Evolutionary conservation across 2,888 invertebrate species (phyloP).

Genomic region (Invenusta paracnida): DNA sequence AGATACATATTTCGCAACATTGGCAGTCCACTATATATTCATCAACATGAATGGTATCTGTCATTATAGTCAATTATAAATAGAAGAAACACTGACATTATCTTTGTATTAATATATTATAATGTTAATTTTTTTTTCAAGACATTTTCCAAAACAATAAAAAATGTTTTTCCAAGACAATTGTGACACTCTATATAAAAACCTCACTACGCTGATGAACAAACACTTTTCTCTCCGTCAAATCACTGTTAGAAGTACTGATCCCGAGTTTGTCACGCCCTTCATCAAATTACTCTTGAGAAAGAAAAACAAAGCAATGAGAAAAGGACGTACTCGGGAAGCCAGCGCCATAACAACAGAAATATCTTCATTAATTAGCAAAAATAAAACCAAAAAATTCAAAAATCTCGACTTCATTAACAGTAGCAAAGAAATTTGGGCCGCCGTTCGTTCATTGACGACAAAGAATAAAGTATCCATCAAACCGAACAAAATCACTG

Average conservation of each 20-base stretch:
- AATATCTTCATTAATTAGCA: conserved; percentile 11
- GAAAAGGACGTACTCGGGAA: conserved; percentile 13
- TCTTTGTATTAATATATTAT: no score
- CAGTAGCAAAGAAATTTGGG: conserved; percentile 18
- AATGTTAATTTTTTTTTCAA: no score
- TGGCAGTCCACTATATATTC: no score
- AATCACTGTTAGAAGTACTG: conserved; percentile 23
- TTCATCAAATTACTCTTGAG: conserved; percentile 12
- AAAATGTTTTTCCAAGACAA: no score
- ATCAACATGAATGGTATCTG: no score
- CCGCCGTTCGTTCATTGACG: conserved; percentile 26
- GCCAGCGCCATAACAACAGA: conserved; percentile 28
- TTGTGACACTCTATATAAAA: no score
- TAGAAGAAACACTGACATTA: no score
- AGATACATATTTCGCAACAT: no score
- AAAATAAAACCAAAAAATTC: conserved; percentile 13
- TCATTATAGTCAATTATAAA: no score
- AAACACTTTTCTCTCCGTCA: conserved; percentile 13
- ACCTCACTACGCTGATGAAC: conserved; percentile 22
- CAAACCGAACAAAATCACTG: conserved; percentile 21
- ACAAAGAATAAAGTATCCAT: conserved; percentile 17
- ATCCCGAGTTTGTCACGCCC: conserved; percentile 19
- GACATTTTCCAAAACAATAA: no score
- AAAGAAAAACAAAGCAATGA: conserved; percentile 14
- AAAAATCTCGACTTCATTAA: conserved; percentile 8